Evolutionary conservation across 2,113 vertebrate genomes (phyloP), one percentile per base, ranked within the genome.

Genomic region (Neolamprologus sp.): DNA sequence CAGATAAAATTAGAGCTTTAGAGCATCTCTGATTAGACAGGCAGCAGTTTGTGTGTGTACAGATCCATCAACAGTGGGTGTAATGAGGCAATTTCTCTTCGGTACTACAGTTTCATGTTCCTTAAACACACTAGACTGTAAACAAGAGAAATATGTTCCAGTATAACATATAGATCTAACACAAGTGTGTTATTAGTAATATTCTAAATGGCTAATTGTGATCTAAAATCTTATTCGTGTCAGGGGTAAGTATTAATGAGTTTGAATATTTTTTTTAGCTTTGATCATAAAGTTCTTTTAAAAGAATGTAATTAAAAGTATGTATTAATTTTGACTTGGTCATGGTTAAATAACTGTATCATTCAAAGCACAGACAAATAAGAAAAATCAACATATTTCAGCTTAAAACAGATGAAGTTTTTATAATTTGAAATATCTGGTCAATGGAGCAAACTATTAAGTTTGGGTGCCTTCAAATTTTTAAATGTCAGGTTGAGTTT

Each of bases 1-100:
- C 89, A 82, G 85, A 80, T 42, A 85, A 79, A 87, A 93, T 89
- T 87, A 89, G 47, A 91, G 90, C 88, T 85, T 68, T 28, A 7
- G 16, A 82, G 78, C 87, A 81, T 91, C 82, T 87, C 87, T 88
- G 90, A 93, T 93, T 88, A 91, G 90, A 88, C 89, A 71, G 83
- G 87, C 84, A 83, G 87, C 87, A 80, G 82, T 53, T 51, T 53
- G 87, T 88, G 57, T 90, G 85, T 90, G 84, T 85, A 84, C 85
- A 89, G 73, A 81, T 92, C 91, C 84, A 81, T 92, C 91, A 92
- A 82, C 89, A 84, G 73, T 49, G 73, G 73, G 71, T 82, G 89
- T 87, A 63, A 33, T 42, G 57, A 91, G 84, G 79, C 79, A 82
- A 65, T 87, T 83, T 90, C 78, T 80, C 80, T 73, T 21, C 2